Percentiles rank a stretch among this genome's conserved stretches.
Evolutionary conservation across 2,888 invertebrate species (phyloP).

Genomic region (Perizoma affinitatum): DNA sequence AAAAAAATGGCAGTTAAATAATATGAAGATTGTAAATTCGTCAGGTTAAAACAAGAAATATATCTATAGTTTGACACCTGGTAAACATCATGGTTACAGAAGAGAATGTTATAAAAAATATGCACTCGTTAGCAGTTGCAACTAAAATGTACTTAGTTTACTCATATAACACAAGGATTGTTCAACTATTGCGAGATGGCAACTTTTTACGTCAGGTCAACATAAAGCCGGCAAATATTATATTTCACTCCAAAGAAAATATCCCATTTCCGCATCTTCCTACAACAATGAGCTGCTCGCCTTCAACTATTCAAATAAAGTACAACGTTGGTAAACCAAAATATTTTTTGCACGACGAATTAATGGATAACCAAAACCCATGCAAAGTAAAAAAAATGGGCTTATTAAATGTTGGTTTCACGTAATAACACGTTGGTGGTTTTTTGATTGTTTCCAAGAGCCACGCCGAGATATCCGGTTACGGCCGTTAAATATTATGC

Average conservation of each 20-base stretch:
- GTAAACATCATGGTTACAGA: neutral
- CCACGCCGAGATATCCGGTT: constrained; percentile 80
- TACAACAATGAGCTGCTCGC: constrained; percentile 76
- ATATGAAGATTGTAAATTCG: no score
- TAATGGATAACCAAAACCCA: constrained; percentile 82
- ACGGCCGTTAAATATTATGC: constrained; percentile 83
- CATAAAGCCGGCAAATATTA: constrained; percentile 79
- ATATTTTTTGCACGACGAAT: constrained; percentile 76
- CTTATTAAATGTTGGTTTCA: constrained; percentile 84
- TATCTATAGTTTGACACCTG: no score
- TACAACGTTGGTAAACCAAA: constrained; percentile 69
- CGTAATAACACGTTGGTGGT: constrained; percentile 83
- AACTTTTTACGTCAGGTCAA: constrained; percentile 74
- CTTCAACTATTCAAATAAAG: constrained; percentile 81
- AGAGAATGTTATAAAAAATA: neutral
- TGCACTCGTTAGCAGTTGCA: constrained; percentile 1
- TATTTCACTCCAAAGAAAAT: constrained; percentile 83
- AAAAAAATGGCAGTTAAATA: constrained; percentile 28
- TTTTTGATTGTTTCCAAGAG: constrained; percentile 82
- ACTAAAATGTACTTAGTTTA: neutral
- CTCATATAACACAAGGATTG: constrained; percentile 40
- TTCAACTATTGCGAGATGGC: constrained; percentile 59
- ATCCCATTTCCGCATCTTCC: constrained; percentile 85
- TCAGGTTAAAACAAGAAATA: no score
- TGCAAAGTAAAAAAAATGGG: constrained; percentile 73